Base-by-base conservation (phyloP, 1,140 invertebrate genomes). In the Fopius arisanus region DNA sequence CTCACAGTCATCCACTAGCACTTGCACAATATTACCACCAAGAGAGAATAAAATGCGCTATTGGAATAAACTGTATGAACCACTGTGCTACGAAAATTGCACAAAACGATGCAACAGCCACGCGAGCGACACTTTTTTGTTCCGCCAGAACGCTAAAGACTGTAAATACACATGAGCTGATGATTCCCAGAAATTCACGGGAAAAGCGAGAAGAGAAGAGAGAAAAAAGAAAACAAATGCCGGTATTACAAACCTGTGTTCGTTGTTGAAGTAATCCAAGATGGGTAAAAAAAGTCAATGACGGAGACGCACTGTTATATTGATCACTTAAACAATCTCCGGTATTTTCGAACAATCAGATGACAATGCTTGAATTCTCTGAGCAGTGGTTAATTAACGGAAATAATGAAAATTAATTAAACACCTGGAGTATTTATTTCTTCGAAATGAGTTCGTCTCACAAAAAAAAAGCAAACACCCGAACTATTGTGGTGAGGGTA, bases 91-190 rank as follows among this genome's bases (percentile, higher is more conserved):
- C 3, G 31, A 33, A 72, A 65, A 67, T 72, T 67, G 28, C 62
- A 72, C 70, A 43, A 66, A 65, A 31, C 28, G 40, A 54, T 23
- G 70, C 43, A 72, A 72, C 29, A 48, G 54, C 48, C 14, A 9
- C 21, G 5, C 3, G 23, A 31, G 4, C 43, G 43, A 19, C 43
- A 19, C 19, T 16, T 51, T 51, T 21, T 21, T 51, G n/a, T 51
- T 51, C 19, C 43, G 7, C 43, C 4, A 9, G 43, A 1, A 5
- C n/a, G n/a, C 43, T n/a, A 51, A 51, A 51, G 19, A 51, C 19
- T 1, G n/a, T 51, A 51, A 51, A 51, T 21, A 51, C 43, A 51
- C 19, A 19, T 5, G 19, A 51, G 3, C 54, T 14, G 54, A 59
- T 59, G 19, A 51, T 59, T 59, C 23, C 19, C 54, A 23, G 54